These are phyloP conservation scores for Agriopis aurantiaria DNA, from an alignment of 2,888 invertebrate species.

Conservation along the genomic window DNA sequence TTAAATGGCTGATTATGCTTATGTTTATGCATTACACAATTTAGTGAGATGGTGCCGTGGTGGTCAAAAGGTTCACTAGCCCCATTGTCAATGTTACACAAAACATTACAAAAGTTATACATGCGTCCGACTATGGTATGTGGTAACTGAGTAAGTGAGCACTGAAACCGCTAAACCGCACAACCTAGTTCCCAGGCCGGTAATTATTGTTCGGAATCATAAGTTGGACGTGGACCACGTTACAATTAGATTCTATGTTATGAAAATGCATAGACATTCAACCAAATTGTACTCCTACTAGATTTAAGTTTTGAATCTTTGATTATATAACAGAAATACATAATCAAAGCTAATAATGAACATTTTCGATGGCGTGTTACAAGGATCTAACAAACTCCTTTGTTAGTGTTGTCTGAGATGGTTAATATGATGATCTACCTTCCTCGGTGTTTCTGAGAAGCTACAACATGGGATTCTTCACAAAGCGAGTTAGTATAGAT, in stretches of 20 bases:
- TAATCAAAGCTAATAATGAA: no score
- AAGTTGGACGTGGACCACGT: neutral
- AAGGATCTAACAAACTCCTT: no score
- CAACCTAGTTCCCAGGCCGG: conserved; percentile 48
- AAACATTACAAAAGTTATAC: conserved; percentile 27
- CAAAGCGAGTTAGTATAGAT: no score
- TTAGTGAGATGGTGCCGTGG: neutral
- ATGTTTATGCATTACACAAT: neutral
- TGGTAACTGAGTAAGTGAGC: conserved; percentile 24
- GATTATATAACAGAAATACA: no score
- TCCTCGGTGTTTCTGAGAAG: no score
- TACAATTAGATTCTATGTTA: neutral
- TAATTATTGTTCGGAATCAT: conserved; percentile 29
- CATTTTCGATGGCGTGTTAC: no score
- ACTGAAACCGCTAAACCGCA: conserved; percentile 34
- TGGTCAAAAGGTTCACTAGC: conserved; percentile 6
- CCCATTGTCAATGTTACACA: conserved; percentile 30
- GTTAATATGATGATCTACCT: no score
- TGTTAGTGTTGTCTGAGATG: no score
- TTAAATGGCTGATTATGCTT: no score
- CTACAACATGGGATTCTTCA: no score
- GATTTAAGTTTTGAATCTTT: no score
- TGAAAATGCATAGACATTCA: neutral
- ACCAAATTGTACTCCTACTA: no score
- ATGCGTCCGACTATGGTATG: conserved; percentile 35